Conservation (phyloP, 2,113 vertebrate genomes). For the Orientallactaga bullata region DNA sequence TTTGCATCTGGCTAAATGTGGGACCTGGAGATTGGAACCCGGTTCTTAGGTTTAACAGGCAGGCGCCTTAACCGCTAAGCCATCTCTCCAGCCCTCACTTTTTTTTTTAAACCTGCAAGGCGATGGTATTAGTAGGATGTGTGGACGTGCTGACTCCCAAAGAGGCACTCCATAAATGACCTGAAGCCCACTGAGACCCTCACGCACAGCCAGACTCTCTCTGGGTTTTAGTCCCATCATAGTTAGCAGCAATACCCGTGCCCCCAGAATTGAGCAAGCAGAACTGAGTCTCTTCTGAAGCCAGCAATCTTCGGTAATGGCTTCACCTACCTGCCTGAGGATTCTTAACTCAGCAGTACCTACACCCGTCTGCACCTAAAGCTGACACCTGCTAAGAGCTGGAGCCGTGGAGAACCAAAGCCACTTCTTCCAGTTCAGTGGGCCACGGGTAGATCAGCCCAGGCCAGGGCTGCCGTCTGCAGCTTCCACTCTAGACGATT, state of each 20-base stretch:
- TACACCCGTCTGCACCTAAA: neutral
- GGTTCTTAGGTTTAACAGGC: too few species aligned
- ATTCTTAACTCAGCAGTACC: neutral
- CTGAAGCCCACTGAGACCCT: neutral
- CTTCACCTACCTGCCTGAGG: neutral
- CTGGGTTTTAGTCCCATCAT: neutral
- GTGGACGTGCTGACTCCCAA: neutral
- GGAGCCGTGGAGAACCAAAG: neutral
- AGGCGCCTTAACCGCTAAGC: too few species aligned
- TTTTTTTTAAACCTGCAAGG: neutral
- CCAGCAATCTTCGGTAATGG: neutral
- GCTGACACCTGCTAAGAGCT: neutral
- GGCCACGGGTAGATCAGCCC: neutral
- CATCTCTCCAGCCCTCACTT: too few species aligned
- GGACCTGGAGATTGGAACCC: too few species aligned
- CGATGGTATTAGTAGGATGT: neutral
- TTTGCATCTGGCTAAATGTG: too few species aligned
- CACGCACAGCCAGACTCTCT: neutral
- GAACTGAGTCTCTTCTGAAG: neutral
- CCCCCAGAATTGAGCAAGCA: neutral
- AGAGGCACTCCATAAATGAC: rapidly evolving
- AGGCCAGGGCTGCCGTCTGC: too few species aligned
- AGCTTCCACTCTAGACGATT: neutral
- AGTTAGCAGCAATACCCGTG: neutral
- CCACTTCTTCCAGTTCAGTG: too few species aligned